Evolutionary conservation across 2,888 invertebrate genomes (phyloP), one percentile per base, ranked within the genome.

Genomic region (Cyclophora albipunctata): DNA sequence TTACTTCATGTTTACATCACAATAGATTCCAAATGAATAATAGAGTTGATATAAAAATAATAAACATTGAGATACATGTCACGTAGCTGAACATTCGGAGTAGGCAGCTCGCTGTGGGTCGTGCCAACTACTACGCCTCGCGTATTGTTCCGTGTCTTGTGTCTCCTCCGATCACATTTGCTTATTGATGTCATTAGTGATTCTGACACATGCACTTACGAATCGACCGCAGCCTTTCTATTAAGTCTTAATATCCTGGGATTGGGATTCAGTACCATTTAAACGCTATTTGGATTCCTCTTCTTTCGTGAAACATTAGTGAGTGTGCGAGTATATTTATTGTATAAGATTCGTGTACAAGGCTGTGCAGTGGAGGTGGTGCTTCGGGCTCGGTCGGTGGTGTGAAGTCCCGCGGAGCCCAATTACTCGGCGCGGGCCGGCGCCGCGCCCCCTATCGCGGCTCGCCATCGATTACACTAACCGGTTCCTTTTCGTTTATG

Each of bases 331-430:
- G 72, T 80, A 76, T 80, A 80, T 79, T 73, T 65, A 70, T 79
- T 73, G 20, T 64, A 69, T 68, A 58, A 67, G 66, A 62, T 64
- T 66, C 62, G 69, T 64, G 59, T 59, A 51, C 55, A 20, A 1
- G 1, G 20, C 20, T 20, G 20, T 20, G 20, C 20, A 20, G 20
- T 20, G 20, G 20, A 20, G 20, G 20, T 20, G 20, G 20, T 20
- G 20, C 20, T 20, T 20, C 20, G 20, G 20, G 20, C 20, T 20
- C 20, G 20, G 67, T 62, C 53, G 60, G 64, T 81, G 81, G 87
- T 87, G 87, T 87, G 86, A 87, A 87, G 85, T 87, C 87, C 87
- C 73, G 87, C 71, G 81, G 87, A 78, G 86, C 73, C 84, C 87
- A 87, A 87, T 87, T 87, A 87, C 80, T 81, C 77, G 73, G 79